Percentiles rank a stretch among this genome's conserved stretches.
These are phyloP conservation scores for Mesembrinibis cayennensis DNA, from an alignment of 2,113 vertebrate genomes.

Conservation along the genomic window DNA sequence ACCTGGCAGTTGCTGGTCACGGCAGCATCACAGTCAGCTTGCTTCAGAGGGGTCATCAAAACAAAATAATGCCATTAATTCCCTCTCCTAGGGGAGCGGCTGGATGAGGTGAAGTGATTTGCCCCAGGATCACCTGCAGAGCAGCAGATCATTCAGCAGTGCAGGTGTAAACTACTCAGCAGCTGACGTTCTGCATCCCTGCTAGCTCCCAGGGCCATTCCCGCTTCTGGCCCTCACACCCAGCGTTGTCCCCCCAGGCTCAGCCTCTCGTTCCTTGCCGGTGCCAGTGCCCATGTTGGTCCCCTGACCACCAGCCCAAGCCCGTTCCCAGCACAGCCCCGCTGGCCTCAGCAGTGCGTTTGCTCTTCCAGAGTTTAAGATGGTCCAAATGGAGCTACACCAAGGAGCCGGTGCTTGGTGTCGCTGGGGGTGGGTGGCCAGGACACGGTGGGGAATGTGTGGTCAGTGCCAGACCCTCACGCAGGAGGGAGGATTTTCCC, in stretches of 20 bases:
- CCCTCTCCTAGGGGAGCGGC: not conserved
- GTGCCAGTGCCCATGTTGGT: not conserved
- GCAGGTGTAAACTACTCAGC: not conserved
- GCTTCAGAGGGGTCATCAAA: not conserved
- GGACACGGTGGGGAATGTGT: accelerated
- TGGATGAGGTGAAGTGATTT: not conserved
- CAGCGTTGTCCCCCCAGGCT: not conserved
- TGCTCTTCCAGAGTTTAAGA: not conserved
- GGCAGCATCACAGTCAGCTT: not conserved
- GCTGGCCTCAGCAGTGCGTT: not conserved
- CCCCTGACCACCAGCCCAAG: not conserved
- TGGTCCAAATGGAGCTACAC: not conserved
- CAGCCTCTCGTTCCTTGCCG: too few species aligned
- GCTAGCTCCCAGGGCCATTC: not conserved
- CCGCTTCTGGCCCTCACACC: accelerated
- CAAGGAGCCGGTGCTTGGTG: not conserved
- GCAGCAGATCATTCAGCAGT: not conserved
- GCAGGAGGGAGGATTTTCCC: not conserved
- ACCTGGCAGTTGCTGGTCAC: not conserved
- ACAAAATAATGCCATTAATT: not conserved
- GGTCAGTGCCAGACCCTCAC: not conserved
- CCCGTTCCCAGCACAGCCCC: not conserved
- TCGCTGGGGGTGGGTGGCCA: not conserved
- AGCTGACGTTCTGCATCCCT: not conserved
- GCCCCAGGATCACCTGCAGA: not conserved